These are phyloP conservation scores for Xiphophorus birchmanni DNA, from an alignment of 2,797 vertebrate genomes.

Conservation along the genomic window DNA sequence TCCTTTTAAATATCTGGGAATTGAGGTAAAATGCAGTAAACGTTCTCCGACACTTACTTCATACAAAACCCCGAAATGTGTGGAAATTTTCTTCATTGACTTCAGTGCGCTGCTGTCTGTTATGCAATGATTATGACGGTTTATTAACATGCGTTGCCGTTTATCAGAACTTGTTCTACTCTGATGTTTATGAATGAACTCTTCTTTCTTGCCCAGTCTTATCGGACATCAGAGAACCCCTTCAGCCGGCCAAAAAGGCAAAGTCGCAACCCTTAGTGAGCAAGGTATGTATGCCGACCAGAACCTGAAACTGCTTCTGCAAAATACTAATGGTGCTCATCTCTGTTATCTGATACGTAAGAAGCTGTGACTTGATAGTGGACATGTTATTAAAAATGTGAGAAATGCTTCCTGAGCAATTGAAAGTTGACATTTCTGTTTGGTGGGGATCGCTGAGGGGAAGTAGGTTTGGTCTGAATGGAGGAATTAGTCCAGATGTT, in stretches of 20 bases:
- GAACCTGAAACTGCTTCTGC: neutral
- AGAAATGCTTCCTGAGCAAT: neutral
- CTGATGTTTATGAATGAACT: constrained; percentile 10
- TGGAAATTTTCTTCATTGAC: no score
- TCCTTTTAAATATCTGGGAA: no score
- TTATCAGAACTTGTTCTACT: neutral
- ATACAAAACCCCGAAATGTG: no score
- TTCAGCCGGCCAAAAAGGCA: constrained; percentile 88
- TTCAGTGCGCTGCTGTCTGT: no score
- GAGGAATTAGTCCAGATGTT: neutral
- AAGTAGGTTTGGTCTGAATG: neutral
- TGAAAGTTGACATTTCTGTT: neutral
- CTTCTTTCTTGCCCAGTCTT: constrained; percentile 82
- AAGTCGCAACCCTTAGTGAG: constrained; percentile 85
- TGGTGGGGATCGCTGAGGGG: neutral
- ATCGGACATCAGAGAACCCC: constrained; percentile 90
- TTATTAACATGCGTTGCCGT: no score
- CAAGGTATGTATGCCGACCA: constrained; percentile 82
- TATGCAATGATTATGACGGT: neutral
- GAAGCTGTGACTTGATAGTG: neutral
- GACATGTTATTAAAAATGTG: neutral
- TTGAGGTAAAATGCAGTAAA: no score
- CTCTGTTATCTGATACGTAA: neutral
- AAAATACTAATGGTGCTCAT: neutral
- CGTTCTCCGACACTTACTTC: no score